Evolutionary conservation across 2,113 vertebrate genomes (phyloP).

Genomic region (Tursiops truncatus): DNA sequence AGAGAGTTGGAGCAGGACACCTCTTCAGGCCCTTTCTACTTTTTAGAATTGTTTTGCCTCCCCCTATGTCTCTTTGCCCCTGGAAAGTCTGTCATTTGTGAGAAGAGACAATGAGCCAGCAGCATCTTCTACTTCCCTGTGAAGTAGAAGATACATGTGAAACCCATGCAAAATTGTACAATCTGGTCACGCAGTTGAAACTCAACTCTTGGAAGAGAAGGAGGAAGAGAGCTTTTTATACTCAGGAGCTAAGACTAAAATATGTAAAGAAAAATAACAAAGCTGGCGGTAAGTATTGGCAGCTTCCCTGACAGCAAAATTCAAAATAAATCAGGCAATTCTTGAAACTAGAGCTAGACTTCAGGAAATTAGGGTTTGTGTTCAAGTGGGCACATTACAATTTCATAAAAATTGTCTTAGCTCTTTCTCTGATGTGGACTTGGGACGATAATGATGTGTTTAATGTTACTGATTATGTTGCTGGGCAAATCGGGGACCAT

Average conservation of each 20-base stretch:
- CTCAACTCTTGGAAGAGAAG: constrained; percentile 38
- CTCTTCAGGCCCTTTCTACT: neutral
- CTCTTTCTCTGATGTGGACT: constrained; percentile 51
- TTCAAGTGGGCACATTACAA: constrained; percentile 69
- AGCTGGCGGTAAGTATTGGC: constrained; percentile 48
- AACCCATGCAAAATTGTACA: constrained; percentile 48
- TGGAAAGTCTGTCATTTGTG: constrained; percentile 34
- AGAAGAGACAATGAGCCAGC: neutral
- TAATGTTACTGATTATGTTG: constrained; percentile 63
- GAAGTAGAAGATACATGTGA: neutral
- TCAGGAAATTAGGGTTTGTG: constrained; percentile 67
- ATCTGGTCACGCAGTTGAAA: constrained; percentile 58
- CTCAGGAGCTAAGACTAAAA: constrained; percentile 64
- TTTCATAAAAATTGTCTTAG: constrained; percentile 64
- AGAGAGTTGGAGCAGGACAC: neutral
- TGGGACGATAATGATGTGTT: constrained; percentile 63
- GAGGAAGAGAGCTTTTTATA: constrained; percentile 49
- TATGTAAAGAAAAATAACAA: constrained; percentile 74
- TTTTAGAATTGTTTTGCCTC: neutral
- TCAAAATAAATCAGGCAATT: constrained; percentile 60
- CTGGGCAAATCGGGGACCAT: constrained; percentile 19
- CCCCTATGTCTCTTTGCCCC: neutral
- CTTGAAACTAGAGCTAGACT: constrained; percentile 60
- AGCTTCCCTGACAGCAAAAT: constrained; percentile 68
- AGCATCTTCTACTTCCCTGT: neutral